These are phyloP conservation scores for Aegotheles bennettii DNA, from an alignment of 2,113 vertebrate species.

Conservation along the genomic window DNA sequence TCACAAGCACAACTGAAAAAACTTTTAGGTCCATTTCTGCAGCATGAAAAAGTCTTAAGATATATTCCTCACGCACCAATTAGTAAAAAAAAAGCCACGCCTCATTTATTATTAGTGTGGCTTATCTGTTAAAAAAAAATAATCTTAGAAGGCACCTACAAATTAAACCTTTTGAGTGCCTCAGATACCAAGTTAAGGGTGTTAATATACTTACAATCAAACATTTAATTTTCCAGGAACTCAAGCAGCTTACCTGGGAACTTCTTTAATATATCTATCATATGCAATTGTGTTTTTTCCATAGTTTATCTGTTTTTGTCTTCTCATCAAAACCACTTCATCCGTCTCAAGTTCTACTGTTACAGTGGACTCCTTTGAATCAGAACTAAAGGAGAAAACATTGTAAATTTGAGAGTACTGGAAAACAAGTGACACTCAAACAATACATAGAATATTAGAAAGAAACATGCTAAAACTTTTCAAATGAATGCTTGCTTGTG, in stretches of 20 bases:
- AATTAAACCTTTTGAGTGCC: neutral
- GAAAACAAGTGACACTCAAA: neutral
- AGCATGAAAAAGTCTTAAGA: neutral
- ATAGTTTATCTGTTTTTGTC: conserved; percentile 97
- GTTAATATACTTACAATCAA: neutral
- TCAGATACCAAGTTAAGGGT: neutral
- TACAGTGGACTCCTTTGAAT: conserved; percentile 82
- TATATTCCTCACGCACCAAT: neutral
- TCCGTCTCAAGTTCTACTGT: conserved; percentile 87
- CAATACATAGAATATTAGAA: neutral
- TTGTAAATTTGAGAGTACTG: neutral
- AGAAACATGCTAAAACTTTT: neutral
- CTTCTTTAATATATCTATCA: conserved; percentile 88
- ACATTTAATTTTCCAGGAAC: neutral
- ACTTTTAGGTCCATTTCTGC: conserved; percentile 2
- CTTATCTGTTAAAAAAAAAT: neutral
- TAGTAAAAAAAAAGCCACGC: neutral
- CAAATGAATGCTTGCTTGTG: neutral
- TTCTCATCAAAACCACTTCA: conserved; percentile 84
- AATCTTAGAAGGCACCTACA: no score
- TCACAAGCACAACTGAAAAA: neutral
- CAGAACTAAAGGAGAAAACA: conserved; percentile 76
- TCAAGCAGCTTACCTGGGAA: conserved; percentile 82
- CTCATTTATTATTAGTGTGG: neutral
- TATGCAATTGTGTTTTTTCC: conserved; percentile 96